Evolutionary conservation across 2,797 vertebrate species (phyloP), one percentile per base, ranked within the genome.

Genomic region (Propithecus deckenii): DNA sequence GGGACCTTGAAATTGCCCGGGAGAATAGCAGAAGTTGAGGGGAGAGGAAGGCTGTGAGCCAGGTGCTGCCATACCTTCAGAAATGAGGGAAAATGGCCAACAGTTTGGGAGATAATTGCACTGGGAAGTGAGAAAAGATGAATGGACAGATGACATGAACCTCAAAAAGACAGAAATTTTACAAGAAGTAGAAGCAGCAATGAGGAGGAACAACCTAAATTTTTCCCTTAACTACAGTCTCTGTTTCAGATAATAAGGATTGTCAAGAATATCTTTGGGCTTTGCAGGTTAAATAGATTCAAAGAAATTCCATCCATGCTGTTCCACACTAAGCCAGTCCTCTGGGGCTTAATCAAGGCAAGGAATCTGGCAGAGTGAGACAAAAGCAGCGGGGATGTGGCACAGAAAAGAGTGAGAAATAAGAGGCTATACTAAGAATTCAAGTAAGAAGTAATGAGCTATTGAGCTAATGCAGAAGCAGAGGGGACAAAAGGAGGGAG

Each of bases 181-280:
- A 80, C 1, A 92, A 74, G 55, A 87, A 35, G 71, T 17, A 18
- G 23, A 87, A 25, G 61, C 1, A 78, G 55, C 50, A 86, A 28
- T 20, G 48, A 57, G 57, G 57, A 96, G 30, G 67, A 76, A 65
- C 38, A 67, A 50, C 38, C 46, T 89, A 52, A 57, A 67, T 92
- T 65, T 72, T 15, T 30, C 9, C 17, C 9, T 85, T 91, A 72
- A 89, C 61, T 92, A 5, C 72, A 35, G 35, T 76, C 57, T 88
- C 17, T 72, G 23, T 86, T 95, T 96, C 67, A 83, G 67, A 65
- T 72, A 91, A 93, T 32, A 4, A 71, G n/a, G 6, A n/a, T 86
- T 55, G 72, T 75, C 32, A 92, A 83, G 85, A 86, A 32, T 25
- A 52, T 89, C 88, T 92, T 81, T 41, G n/a, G 22, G 46, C 23